Percentiles rank a stretch among this genome's conserved stretches.
phyloP scores from a whole-genome alignment of 2,888 invertebrate genomes.

The Phyto melanocephala region DNA sequence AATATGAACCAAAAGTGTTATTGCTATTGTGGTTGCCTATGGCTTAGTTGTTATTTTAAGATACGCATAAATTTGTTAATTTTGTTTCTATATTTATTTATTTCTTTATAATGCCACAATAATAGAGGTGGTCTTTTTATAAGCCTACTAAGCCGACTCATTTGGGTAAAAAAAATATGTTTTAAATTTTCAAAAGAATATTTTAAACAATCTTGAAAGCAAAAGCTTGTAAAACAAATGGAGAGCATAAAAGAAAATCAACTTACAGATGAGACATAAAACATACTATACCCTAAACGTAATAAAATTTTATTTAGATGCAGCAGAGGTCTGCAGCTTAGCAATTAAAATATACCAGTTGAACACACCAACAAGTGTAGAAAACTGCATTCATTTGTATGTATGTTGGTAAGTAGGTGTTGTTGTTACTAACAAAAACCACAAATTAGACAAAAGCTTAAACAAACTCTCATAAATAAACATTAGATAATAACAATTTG shows the following conservation, averaged over 20 bases:
- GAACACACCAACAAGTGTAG: neutral
- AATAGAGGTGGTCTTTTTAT: neutral
- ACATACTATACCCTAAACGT: neutral
- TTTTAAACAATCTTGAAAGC: neutral
- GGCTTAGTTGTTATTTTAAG: too few species aligned
- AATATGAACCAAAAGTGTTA: neutral
- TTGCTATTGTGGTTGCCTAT: neutral
- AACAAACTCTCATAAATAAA: neutral
- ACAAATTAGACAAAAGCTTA: neutral
- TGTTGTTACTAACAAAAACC: neutral
- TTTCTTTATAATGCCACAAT: neutral
- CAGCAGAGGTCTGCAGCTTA: neutral
- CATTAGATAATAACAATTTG: neutral
- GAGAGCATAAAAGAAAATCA: neutral
- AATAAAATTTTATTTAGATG: too few species aligned
- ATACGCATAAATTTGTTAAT: neutral
- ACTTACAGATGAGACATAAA: conserved; percentile 12
- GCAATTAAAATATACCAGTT: too few species aligned
- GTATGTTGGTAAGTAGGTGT: too few species aligned
- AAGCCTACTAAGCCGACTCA: neutral
- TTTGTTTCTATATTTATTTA: neutral
- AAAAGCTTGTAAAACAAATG: neutral
- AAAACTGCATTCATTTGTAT: neutral
- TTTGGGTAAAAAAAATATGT: neutral
- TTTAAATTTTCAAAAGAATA: too few species aligned